These are phyloP conservation scores for Meloe dianella DNA, from an alignment of 2,888 invertebrate genomes.

Conservation along the genomic window DNA sequence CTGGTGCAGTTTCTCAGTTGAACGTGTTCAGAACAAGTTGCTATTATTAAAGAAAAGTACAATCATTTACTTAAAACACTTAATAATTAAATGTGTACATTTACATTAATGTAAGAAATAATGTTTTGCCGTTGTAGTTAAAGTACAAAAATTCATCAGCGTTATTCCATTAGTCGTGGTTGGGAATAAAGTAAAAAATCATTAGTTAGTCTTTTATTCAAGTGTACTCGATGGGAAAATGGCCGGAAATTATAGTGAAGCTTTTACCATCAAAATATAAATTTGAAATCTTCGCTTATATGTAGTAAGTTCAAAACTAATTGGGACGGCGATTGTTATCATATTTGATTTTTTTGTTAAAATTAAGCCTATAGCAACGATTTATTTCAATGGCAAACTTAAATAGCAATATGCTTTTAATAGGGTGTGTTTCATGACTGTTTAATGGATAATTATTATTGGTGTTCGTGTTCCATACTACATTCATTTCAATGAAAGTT, in stretches of 20 bases:
- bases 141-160: neutral
- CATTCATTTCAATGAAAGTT: neutral
- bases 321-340: neutral
- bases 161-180: conserved; percentile 1
- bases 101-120: too few species aligned
- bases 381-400: neutral
- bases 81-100: too few species aligned
- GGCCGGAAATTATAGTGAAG: conserved; percentile 3
- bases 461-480: neutral
- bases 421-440: neutral
- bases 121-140: neutral
- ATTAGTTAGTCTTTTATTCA: conserved; percentile 1
- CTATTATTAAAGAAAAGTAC: too few species aligned
- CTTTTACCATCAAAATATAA: neutral
- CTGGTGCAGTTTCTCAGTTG: too few species aligned
- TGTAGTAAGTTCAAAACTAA: neutral
- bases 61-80: too few species aligned
- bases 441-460: conserved; percentile 4
- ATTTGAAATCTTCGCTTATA: neutral
- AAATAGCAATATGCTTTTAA: neutral
- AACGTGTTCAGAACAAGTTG: too few species aligned
- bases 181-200: neutral
- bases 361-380: neutral
- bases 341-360: neutral
- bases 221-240: conserved; percentile 4